Conservation (phyloP, 2,888 invertebrate genomes). For the Branchellion lobata region DNA sequence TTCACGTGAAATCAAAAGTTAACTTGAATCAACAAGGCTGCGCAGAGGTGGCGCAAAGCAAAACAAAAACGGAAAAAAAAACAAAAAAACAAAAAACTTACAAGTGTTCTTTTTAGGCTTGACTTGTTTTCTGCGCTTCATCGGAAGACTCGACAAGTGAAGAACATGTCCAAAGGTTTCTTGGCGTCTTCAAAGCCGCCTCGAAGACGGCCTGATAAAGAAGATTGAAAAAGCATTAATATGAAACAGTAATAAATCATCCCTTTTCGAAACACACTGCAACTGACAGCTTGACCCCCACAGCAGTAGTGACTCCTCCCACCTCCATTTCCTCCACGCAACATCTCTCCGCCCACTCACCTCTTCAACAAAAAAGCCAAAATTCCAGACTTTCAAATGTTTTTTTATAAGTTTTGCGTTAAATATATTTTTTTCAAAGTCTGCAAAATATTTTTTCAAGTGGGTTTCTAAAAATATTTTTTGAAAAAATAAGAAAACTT, state of each 20-base stretch:
- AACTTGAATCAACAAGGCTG: too few relatives aligned
- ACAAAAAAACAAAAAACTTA: not conserved
- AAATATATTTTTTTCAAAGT: too few relatives aligned
- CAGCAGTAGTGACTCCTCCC: not conserved
- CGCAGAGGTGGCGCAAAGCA: not conserved
- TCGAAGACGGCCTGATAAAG: too few relatives aligned
- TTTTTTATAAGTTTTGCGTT: too few relatives aligned
- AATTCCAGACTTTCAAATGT: too few relatives aligned
- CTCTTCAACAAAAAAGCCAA: too few relatives aligned
- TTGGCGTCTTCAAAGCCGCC: not conserved
- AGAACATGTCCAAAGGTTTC: not conserved
- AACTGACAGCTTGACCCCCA: constrained; percentile 7
- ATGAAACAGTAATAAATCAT: constrained; percentile 40
- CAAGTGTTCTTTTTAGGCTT: not conserved
- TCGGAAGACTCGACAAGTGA: not conserved
- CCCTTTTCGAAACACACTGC: constrained; percentile 36
- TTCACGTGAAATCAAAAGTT: too few relatives aligned
- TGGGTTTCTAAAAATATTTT: too few relatives aligned
- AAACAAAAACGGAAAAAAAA: not conserved
- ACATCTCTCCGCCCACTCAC: not conserved
- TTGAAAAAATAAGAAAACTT: too few relatives aligned
- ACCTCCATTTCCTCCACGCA: not conserved
- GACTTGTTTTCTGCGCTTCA: not conserved
- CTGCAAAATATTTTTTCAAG: too few relatives aligned
- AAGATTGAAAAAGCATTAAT: not conserved